phyloP scores from a whole-genome alignment of 2,797 vertebrate genomes.

The Enteromius radiatus region DNA sequence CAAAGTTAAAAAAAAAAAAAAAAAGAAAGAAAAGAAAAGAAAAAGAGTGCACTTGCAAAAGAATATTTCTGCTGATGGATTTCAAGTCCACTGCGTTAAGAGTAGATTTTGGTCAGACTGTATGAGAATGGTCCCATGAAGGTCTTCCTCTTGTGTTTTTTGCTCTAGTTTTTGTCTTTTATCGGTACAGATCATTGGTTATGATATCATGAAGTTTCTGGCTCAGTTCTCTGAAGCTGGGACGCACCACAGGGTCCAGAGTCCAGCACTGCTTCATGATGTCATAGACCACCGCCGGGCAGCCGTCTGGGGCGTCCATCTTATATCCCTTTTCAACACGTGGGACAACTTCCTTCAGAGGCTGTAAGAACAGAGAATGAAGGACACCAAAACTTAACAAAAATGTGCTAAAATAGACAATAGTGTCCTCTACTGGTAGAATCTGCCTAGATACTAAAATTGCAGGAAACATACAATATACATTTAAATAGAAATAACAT shows the following conservation, averaged over 20 bases:
- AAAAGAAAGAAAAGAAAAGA: neutral
- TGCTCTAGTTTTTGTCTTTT: slow-evolving; percentile 51
- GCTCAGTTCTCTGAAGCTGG: slow-evolving; percentile 88
- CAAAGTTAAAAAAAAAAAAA: slow-evolving; percentile 7
- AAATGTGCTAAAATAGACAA: slow-evolving; percentile 14
- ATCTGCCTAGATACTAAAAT: neutral
- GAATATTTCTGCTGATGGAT: slow-evolving; percentile 23
- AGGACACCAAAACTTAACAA: neutral
- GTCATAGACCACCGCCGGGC: slow-evolving; percentile 89
- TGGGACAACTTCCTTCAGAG: slow-evolving; percentile 93
- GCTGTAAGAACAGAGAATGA: slow-evolving; percentile 68
- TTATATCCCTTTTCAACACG: slow-evolving; percentile 96
- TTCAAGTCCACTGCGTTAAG: slow-evolving; percentile 36
- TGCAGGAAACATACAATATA: neutral
- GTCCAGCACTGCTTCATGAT: slow-evolving; percentile 99
- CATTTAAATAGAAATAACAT: neutral
- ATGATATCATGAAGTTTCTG: slow-evolving; percentile 90
- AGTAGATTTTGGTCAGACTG: slow-evolving; percentile 49
- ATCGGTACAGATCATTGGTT: slow-evolving; percentile 85
- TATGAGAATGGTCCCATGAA: slow-evolving; percentile 28
- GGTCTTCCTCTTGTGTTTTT: slow-evolving; percentile 15
- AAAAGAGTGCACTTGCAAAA: slow-evolving; percentile 25
- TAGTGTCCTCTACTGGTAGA: slow-evolving; percentile 52
- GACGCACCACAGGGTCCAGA: slow-evolving; percentile 84
- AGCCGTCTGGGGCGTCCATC: slow-evolving; percentile 95